Base-by-base conservation (phyloP, 1,140 invertebrate genomes). In the Bombus superbus region DNA sequence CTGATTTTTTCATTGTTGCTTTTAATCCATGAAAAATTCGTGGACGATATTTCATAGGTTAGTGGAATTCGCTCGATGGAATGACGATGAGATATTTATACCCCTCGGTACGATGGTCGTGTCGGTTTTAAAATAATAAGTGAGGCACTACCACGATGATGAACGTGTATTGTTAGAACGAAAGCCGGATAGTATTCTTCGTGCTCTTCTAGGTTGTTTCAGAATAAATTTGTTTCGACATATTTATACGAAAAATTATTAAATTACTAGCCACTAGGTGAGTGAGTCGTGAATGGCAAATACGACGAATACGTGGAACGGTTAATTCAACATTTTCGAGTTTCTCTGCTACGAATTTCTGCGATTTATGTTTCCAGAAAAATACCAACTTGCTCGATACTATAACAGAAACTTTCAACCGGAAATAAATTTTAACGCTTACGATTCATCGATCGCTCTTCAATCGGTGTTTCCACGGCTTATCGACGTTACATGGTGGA, bases 161-260 rank as follows among this genome's bases (percentile, higher is more conserved):
- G 38, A 42, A 62, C 59, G 59, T 42, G 5, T 75, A 53, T 59
- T 40, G 42, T 79, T 79, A 32, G 38, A 79, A 68, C 64, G 25
- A 79, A 28, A 57, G n/a, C 18, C 25, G 38, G 25, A 57, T 44
- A 47, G 25, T 66, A 79, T 66, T 68, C 44, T 44, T 35, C 15
- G 3, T 66, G 5, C 15, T 32, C n/a, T 47, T 35, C 8, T 35
- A 32, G 13, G 10, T 40, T 38, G 57, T 38, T 3, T 18, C 38
- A 6, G 2, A 28, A 4, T 68, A 28, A 18, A 66, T 83, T 38
- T 18, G 32, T 32, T 77, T 77, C 18, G n/a, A 57, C 25, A 47
- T 15, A 79, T 42, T 13, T 69, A 0, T 18, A 40, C 47, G 47
- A 15, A 35, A 53, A 66, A 83, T 77, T 77, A 78, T 78, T 83